Evolutionary conservation across 2,797 vertebrate genomes (phyloP), one percentile per base, ranked within the genome.

Genomic region (Sphenopsis melanotis): DNA sequence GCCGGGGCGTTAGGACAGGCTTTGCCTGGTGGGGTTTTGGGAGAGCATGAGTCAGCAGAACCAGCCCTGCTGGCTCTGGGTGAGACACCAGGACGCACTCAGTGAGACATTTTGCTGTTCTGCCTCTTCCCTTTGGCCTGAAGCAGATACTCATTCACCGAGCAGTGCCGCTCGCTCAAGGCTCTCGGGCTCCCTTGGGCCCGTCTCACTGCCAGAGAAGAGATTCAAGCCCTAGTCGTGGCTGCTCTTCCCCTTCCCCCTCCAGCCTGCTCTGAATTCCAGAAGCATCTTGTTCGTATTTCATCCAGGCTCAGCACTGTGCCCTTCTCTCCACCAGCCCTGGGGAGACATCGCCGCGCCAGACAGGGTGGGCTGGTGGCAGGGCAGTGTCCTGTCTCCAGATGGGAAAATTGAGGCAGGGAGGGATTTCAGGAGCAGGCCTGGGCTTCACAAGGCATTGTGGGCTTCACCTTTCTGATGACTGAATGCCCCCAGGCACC

Each of bases 11-110:
- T 9, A 5, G 83, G 74, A 49, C 59, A 5, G 10, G 23, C 57
- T 64, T 11, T 80, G 83, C 77, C 75, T 11, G 83, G 15, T 47
- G 87, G 1, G 80, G 83, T 10, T 69, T 64, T 2, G 18, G 32
- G 63, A 72, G 75, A 65, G 41, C 2, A 10, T 88, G 92, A 97
- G 92, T 97, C 97, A 96, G 97, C 92, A 80, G 71, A 95, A 97
- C 68, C 4, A 2, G 60, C 83, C 86, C 42, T 3, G 1, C 26
- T 9, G 4, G 77, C 84, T 50, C n/a, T 8, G 7, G 30, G 34
- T 4, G 42, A 83, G 78, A 39, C 53, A 1, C 80, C 2, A 1
- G 59, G 88, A 65, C 10, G 15, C 17, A 0, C 77, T 60, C 55
- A 7, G 78, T 0, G 30, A 93, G 84, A 71, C 46, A 5, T 61